phyloP scores from a whole-genome alignment of 1,140 invertebrate species.

The Harlomillsia oculata region DNA sequence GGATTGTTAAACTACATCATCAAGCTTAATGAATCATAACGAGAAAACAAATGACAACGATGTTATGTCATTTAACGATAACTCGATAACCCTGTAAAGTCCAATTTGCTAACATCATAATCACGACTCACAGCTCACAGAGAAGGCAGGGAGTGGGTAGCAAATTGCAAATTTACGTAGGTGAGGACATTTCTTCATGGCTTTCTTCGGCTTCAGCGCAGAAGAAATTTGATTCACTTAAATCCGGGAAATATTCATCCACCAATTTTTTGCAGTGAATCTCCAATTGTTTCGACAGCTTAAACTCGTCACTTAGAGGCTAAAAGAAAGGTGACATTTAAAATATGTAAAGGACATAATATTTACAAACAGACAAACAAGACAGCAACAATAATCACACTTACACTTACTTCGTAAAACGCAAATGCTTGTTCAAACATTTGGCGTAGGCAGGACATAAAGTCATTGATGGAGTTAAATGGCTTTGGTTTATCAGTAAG shows the following conservation, averaged over 20 bases:
- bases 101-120: too few species aligned
- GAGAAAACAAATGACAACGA: too few species aligned
- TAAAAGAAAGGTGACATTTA: not conserved
- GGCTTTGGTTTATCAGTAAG: not conserved
- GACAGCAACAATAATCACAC: not conserved
- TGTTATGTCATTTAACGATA: too few species aligned
- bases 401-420: constrained; percentile 11
- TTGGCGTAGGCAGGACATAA: not conserved
- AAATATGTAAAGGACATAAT: not conserved
- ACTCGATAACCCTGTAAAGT: too few species aligned
- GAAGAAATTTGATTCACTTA: not conserved
- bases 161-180: not conserved
- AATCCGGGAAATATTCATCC: not conserved
- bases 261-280: not conserved
- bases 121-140: too few species aligned
- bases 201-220: not conserved
- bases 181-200: not conserved
- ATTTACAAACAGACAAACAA: not conserved
- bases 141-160: too few species aligned
- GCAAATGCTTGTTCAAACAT: constrained; percentile 19
- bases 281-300: not conserved
- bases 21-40: too few species aligned
- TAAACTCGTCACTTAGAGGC: not conserved
- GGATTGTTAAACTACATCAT: too few species aligned
- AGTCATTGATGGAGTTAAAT: not conserved